These are phyloP conservation scores for Drosophila melanosoma DNA, from an alignment of 2,888 invertebrate genomes.

Conservation along the genomic window DNA sequence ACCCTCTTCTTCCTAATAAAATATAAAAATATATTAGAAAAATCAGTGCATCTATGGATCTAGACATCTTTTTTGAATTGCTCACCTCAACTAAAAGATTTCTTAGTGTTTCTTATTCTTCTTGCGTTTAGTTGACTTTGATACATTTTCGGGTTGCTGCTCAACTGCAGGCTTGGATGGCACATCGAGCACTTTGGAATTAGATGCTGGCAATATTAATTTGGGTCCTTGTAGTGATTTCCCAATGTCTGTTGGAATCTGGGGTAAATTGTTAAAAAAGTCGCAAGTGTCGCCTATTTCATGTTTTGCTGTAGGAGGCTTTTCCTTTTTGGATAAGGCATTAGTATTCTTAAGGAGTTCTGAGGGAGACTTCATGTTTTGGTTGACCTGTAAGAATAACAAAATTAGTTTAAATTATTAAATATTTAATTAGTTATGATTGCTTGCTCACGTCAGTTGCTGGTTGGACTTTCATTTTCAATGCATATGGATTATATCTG, in stretches of 20 bases:
- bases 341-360: not conserved
- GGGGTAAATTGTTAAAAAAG: conserved; percentile 15
- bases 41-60: not conserved
- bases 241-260: not conserved
- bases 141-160: not conserved
- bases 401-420: not conserved
- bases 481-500: not conserved
- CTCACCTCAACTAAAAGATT: not conserved
- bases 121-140: not conserved
- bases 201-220: not conserved
- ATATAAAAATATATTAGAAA: not conserved
- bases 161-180: not conserved
- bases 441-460: not conserved
- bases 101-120: not conserved
- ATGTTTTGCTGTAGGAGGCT: not conserved
- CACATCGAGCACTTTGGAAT: not conserved
- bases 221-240: not conserved
- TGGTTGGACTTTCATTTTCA: not conserved
- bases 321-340: not conserved
- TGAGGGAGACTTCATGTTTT: not conserved
- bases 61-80: not conserved
- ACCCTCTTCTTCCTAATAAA: not conserved
- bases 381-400: not conserved
- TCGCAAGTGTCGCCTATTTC: conserved; percentile 1
- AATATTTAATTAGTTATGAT: not conserved